phyloP scores from a whole-genome alignment of 2,113 vertebrate genomes.

The Ceyx margarethae region DNA sequence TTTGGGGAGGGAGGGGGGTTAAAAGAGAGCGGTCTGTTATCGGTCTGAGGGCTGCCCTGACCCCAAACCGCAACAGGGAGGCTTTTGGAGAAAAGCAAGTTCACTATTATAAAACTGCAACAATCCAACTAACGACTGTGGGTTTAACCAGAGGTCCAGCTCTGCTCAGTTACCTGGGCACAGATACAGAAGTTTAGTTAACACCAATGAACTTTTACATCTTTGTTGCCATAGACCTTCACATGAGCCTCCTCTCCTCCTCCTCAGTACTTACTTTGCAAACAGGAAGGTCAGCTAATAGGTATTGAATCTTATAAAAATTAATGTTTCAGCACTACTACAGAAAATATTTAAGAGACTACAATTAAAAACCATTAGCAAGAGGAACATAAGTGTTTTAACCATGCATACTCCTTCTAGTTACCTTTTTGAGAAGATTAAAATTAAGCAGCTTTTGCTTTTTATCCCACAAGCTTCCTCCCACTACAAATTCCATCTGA shows the following conservation, averaged over 20 bases:
- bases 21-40: no score
- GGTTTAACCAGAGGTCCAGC: background rate
- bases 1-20: no score
- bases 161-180: no score
- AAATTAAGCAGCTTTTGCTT: slow-evolving; percentile 53
- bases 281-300: background rate
- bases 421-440: slow-evolving; percentile 61
- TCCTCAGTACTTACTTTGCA: background rate
- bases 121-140: background rate
- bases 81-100: background rate
- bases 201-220: background rate
- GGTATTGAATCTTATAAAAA: background rate
- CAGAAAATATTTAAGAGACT: background rate
- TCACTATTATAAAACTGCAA: background rate
- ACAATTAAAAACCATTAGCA: slow-evolving; percentile 23
- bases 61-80: no score
- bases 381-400: background rate
- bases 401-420: background rate
- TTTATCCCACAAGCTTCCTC: slow-evolving; percentile 47
- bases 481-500: slow-evolving; percentile 55
- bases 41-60: no score
- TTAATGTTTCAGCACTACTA: background rate
- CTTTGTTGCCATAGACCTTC: background rate
- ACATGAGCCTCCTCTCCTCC: background rate
- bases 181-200: background rate